Base-by-base conservation (phyloP, 2,797 vertebrate species). In the Oreortyx pictus region DNA sequence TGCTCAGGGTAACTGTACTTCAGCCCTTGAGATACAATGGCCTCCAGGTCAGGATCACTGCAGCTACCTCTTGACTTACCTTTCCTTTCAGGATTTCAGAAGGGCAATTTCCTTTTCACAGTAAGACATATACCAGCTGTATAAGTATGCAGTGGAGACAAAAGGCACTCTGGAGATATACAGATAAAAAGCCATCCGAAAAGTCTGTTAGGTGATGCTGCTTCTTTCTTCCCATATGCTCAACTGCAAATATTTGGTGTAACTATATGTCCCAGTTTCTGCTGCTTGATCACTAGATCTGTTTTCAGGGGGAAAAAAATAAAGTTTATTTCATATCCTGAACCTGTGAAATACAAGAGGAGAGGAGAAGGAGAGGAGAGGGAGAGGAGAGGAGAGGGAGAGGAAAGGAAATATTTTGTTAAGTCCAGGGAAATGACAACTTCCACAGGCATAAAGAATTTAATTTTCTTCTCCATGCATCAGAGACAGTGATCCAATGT, bases 11-110 rank as follows among this genome's bases (percentile, higher is more conserved):
- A 35, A 29, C 18, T 9, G 2, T n/a, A 7, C 11, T 11, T 57
- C 52, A 17, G 18, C n/a, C n/a, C 8, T 50, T 7, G 0, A 10
- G 6, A 10, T n/a, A 16, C 35, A 18, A 2, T 7, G 9, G 12
- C 62, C 14, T 73, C 44, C 61, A 2, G 0, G 8, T 46, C n/a
- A 64, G 23, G 17, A 37, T 35, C 56, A 59, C 49, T 73, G 16
- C 49, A 49, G n/a, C 46, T 85, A 27, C 11, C 6, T 75, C 59
- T 61, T 39, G 10, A 24, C 29, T 65, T 29, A 33, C 7, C 18
- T 78, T 78, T 78, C 29, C 22, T 18, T 29, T 41, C 13, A 9
- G 33, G 27, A n/a, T 39, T 86, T 87, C 60, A 44, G n/a, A 72
- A 54, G 27, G 20, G 6, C 14, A 52, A 49, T 37, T 29, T 64